Percentiles rank a stretch among this genome's conserved stretches.
These are phyloP conservation scores for Abrostola triplasia DNA, from an alignment of 2,888 invertebrate species.

Conservation along the genomic window DNA sequence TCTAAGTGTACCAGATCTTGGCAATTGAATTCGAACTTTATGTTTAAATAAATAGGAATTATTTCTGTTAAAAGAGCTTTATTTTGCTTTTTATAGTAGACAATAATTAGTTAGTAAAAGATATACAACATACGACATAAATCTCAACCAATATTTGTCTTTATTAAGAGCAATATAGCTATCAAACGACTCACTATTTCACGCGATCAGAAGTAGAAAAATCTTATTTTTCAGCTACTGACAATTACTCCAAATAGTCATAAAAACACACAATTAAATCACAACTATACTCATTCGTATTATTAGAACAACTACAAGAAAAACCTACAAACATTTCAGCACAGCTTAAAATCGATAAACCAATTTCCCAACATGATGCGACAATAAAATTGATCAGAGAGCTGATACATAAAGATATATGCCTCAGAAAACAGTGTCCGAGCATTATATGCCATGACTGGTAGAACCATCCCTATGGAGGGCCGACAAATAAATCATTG, in stretches of 20 bases:
- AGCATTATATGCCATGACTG: constrained; percentile 84
- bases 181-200: not conserved
- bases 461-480: constrained; percentile 72
- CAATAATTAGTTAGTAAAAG: no score
- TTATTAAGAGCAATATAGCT: not conserved
- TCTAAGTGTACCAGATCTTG: constrained; percentile 50
- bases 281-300: no score
- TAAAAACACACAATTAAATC: no score
- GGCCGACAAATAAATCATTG: constrained; percentile 83
- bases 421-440: constrained; percentile 66
- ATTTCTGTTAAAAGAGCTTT: not conserved
- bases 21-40: no score
- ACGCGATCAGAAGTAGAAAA: no score
- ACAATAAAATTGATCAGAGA: constrained; percentile 25
- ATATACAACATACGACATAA: no score
- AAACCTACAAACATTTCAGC: not conserved
- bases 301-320: not conserved
- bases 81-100: no score
- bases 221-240: no score
- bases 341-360: constrained; percentile 2
- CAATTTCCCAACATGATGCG: constrained; percentile 31
- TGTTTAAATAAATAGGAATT: not conserved
- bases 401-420: constrained; percentile 25
- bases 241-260: no score
- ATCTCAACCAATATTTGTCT: no score